Conservation (phyloP, 2,113 vertebrate genomes). For the Entelurus aequoreus region DNA sequence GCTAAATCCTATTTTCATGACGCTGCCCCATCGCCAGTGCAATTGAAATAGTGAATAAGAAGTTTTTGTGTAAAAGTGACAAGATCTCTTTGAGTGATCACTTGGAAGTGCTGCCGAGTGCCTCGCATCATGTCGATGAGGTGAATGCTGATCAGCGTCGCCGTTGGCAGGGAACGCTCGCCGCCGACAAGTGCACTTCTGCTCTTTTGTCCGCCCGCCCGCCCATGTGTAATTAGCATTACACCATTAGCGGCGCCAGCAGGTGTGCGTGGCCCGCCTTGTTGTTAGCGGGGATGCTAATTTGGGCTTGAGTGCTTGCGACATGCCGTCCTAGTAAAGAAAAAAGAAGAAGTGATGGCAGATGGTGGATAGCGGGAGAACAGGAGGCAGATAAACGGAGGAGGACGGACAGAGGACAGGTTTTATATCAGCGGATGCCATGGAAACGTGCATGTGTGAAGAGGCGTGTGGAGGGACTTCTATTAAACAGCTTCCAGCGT, state of each 20-base stretch:
- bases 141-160: not conserved
- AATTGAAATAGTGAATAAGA: too few species aligned
- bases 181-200: not conserved
- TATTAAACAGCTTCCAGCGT: not conserved
- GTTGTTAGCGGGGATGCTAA: constrained; percentile 13
- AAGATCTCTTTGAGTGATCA: too few species aligned
- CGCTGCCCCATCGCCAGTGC: too few species aligned
- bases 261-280: not conserved
- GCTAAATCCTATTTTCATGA: too few species aligned
- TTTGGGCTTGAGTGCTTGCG: constrained; percentile 5
- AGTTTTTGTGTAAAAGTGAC: too few species aligned
- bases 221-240: constrained; percentile 4
- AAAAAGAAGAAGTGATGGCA: not conserved
- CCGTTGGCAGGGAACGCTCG: not conserved
- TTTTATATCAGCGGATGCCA: constrained; percentile 3
- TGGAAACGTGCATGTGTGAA: not conserved
- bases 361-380: not conserved
- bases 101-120: not conserved
- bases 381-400: not conserved
- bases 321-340: not conserved
- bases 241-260: constrained; percentile 3
- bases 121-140: constrained; percentile 8
- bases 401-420: not conserved
- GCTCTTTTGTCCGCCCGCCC: not conserved
- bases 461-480: not conserved